Evolutionary conservation across 2,113 vertebrate genomes (phyloP).

Genomic region (Salvelinus fontinalis): DNA sequence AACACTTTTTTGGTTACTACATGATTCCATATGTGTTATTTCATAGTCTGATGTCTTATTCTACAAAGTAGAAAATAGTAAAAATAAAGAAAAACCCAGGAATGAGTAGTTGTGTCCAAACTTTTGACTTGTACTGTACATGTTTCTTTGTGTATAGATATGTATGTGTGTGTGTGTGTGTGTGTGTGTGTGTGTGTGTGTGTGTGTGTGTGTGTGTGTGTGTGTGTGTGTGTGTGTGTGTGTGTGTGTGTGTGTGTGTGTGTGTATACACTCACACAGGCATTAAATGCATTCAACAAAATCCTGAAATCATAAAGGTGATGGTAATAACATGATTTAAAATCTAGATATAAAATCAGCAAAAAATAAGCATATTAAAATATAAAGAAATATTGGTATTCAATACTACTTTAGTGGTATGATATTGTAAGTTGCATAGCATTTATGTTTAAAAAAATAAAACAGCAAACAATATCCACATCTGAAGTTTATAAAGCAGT

Average conservation of each 20-base stretch:
- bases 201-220: constrained; percentile 20
- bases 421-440: constrained; percentile 67
- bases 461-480: constrained; percentile 30
- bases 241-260: background rate
- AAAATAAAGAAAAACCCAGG: no score
- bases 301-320: constrained; percentile 27
- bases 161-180: no score
- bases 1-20: no score
- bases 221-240: no score
- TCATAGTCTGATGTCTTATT: no score
- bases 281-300: constrained; percentile 44
- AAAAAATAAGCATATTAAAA: constrained; percentile 31
- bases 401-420: constrained; percentile 39
- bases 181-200: background rate
- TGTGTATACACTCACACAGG: constrained; percentile 56
- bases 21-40: no score
- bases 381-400: constrained; percentile 23
- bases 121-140: no score
- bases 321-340: constrained; percentile 23
- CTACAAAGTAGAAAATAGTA: no score
- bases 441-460: constrained; percentile 46
- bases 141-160: no score
- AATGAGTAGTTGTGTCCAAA: no score
- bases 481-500: constrained; percentile 28
- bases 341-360: constrained; percentile 39